phyloP scores from a whole-genome alignment of 2,797 vertebrate species.

The Scyliorhinus canicula region DNA sequence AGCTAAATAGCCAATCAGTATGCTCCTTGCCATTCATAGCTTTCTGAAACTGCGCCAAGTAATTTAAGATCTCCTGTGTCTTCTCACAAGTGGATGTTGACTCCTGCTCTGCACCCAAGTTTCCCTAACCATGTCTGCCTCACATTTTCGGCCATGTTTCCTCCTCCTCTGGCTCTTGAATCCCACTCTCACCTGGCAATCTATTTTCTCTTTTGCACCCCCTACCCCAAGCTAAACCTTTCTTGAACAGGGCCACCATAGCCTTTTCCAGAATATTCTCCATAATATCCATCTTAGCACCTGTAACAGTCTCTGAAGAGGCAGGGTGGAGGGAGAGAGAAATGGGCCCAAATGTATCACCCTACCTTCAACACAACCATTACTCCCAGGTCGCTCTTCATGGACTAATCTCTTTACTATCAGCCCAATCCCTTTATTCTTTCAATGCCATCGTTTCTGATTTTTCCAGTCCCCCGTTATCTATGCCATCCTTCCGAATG shows the following conservation, averaged over 20 bases:
- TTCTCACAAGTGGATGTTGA: not conserved
- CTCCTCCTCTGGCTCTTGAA: not conserved
- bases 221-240: not conserved
- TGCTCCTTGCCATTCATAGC: not conserved
- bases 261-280: not conserved
- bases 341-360: not conserved
- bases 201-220: not conserved
- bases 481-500: not conserved
- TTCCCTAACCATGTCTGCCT: not conserved
- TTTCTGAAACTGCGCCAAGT: not conserved
- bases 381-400: not conserved
- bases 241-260: not conserved
- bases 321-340: not conserved
- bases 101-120: not conserved
- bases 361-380: not conserved
- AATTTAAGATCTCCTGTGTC: not conserved
- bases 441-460: not conserved
- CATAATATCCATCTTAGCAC: not conserved
- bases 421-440: not conserved
- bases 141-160: not conserved
- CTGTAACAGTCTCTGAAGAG: not conserved
- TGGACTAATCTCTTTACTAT: not conserved
- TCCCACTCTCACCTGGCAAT: not conserved
- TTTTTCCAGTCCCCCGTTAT: not conserved
- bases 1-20: not conserved